Evolutionary conservation across 1,140 invertebrate species (phyloP).

Genomic region (Lepidotrigona ventralis): DNA sequence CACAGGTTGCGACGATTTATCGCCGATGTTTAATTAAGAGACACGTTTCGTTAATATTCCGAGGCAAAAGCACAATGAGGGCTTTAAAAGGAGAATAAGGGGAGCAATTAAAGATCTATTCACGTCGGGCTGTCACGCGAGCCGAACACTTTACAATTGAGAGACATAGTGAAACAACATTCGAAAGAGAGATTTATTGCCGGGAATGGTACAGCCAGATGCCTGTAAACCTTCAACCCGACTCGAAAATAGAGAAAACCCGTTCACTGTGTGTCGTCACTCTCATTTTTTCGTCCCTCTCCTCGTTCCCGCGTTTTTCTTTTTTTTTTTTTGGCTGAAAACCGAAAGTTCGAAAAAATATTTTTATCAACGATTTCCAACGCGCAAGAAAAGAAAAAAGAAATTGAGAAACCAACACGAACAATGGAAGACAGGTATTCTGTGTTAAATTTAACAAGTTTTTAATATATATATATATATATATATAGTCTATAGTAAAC

Average conservation of each 20-base stretch:
- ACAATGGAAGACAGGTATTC: background rate
- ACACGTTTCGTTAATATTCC: background rate
- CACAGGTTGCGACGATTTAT: background rate
- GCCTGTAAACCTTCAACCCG: conserved; percentile 13
- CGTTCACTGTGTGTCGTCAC: background rate
- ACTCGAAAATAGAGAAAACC: conserved; percentile 21
- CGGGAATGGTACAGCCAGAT: background rate
- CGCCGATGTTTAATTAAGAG: background rate
- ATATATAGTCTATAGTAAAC: too few relatives aligned
- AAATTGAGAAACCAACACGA: background rate
- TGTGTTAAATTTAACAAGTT: too few relatives aligned
- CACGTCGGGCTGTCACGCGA: background rate
- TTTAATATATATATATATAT: too few relatives aligned
- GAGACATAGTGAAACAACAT: conserved; percentile 10
- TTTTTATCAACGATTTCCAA: background rate
- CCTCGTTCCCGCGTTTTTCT: background rate
- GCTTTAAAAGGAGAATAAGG: background rate
- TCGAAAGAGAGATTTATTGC: conserved; percentile 24
- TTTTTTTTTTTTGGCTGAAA: too few relatives aligned
- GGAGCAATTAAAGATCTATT: conserved; percentile 18
- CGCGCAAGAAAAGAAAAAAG: background rate
- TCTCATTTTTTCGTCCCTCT: background rate
- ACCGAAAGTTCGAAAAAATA: background rate
- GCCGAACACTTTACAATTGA: background rate
- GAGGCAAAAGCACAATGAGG: background rate